A percentile compares a stretch with the other conserved stretches of the same genome.
These are phyloP conservation scores for Listronotus bonariensis DNA, from an alignment of 1,140 invertebrate species.

Conservation along the genomic window DNA sequence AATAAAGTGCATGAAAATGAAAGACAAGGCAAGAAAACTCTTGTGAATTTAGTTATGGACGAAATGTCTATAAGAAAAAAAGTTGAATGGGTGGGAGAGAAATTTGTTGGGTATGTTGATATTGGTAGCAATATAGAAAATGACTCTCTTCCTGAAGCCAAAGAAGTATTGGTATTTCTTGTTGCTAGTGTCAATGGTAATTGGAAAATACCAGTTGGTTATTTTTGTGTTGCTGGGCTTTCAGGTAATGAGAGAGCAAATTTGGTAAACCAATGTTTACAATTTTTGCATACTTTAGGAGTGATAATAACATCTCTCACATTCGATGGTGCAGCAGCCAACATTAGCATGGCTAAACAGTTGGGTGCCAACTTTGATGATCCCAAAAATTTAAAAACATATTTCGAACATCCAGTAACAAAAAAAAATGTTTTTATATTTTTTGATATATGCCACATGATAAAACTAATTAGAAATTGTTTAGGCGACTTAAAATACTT, in stretches of 20 bases:
- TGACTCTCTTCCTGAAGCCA: constrained; percentile 34
- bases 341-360: constrained; percentile 23
- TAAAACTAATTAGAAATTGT: constrained; percentile 33
- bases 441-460: constrained; percentile 28
- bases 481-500: neutral
- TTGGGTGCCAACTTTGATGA: constrained; percentile 26
- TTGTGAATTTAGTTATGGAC: constrained; percentile 49
- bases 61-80: constrained; percentile 54
- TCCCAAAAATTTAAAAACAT: constrained; percentile 21
- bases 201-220: constrained; percentile 50
- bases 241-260: constrained; percentile 17
- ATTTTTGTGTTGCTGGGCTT: constrained; percentile 45
- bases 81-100: constrained; percentile 48
- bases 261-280: constrained; percentile 28
- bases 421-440: constrained; percentile 17
- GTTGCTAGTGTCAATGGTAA: constrained; percentile 46
- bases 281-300: constrained; percentile 17
- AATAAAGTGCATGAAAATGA: constrained; percentile 37
- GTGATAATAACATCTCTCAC: constrained; percentile 31
- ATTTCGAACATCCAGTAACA: constrained; percentile 30
- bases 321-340: constrained; percentile 33
- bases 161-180: constrained; percentile 40
- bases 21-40: constrained; percentile 14
- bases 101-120: constrained; percentile 49
- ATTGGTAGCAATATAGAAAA: constrained; percentile 42